These are phyloP conservation scores for Caenorhabditis sulstoni DNA, from an alignment of 2,888 invertebrate species.

Conservation along the genomic window DNA sequence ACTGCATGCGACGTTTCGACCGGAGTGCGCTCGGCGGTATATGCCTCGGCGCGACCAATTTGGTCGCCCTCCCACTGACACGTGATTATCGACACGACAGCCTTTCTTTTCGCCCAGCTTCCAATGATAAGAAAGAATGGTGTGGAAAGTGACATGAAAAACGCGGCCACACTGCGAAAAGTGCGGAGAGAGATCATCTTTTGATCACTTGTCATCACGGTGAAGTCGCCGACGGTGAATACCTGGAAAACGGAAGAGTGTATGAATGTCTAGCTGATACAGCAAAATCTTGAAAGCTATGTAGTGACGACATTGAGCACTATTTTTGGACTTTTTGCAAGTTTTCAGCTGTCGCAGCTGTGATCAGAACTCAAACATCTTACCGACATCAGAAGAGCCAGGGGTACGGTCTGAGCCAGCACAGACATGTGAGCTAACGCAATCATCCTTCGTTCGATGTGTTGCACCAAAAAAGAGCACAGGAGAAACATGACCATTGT, in stretches of 20 bases:
- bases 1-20: slow-evolving; percentile 22
- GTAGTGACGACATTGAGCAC: too few relatives aligned
- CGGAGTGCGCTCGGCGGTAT: slow-evolving; percentile 16
- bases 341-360: not conserved
- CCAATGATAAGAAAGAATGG: slow-evolving; percentile 46
- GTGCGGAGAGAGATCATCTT: not conserved
- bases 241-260: slow-evolving; percentile 26
- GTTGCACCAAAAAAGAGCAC: slow-evolving; percentile 19
- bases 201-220: slow-evolving; percentile 6
- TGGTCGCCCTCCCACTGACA: slow-evolving; percentile 24
- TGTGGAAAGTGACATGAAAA: slow-evolving; percentile 14
- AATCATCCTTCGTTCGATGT: slow-evolving; percentile 31
- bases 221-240: slow-evolving; percentile 14
- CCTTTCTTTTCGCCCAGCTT: slow-evolving; percentile 33
- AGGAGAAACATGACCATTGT: slow-evolving; percentile 15
- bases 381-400: slow-evolving; percentile 30
- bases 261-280: too few relatives aligned
- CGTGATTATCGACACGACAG: slow-evolving; percentile 5
- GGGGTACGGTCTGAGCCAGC: slow-evolving; percentile 37
- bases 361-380: not conserved
- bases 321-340: too few relatives aligned
- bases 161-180: slow-evolving; percentile 18
- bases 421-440: slow-evolving; percentile 19
- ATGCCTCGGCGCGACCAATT: slow-evolving; percentile 14
- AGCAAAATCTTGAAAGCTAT: too few relatives aligned